These are phyloP conservation scores for Andrena marginata DNA, from an alignment of 2,888 invertebrate species.

Conservation along the genomic window DNA sequence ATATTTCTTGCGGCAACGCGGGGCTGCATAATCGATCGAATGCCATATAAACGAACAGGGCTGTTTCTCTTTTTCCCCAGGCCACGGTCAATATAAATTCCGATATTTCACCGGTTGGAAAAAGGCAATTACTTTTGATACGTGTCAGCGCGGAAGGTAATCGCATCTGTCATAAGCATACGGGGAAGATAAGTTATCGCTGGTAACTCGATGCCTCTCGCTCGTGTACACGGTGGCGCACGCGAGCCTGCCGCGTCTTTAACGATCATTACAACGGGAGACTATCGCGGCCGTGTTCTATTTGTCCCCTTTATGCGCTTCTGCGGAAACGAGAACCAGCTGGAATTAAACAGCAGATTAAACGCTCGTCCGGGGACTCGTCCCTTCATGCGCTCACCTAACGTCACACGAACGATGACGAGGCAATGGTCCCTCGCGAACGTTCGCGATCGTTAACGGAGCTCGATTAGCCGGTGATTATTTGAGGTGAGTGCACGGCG, in stretches of 20 bases:
- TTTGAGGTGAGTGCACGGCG: no score
- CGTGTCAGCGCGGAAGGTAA: constrained; percentile 55
- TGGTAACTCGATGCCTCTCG: constrained; percentile 47
- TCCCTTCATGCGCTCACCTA: no score
- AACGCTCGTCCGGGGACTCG: no score
- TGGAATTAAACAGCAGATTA: no score
- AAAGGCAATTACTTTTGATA: constrained; percentile 60
- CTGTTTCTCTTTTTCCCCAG: neutral
- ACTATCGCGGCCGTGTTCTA: constrained; percentile 17
- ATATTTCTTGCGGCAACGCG: constrained; percentile 20
- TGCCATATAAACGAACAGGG: constrained; percentile 1
- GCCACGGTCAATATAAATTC: constrained; percentile 48
- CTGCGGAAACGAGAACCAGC: neutral
- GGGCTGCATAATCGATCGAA: constrained; percentile 45
- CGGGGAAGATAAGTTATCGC: constrained; percentile 63
- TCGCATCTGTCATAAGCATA: constrained; percentile 59
- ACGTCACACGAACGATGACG: no score
- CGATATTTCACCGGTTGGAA: constrained; percentile 53
- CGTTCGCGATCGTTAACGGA: no score
- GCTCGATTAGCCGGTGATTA: no score
- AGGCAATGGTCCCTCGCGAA: no score
- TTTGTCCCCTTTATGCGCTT: neutral
- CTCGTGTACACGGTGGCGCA: neutral
- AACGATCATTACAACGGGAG: constrained; percentile 41
- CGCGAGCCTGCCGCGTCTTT: constrained; percentile 31